A percentile compares a stretch with the other conserved stretches of the same genome.
phyloP scores from a whole-genome alignment of 2,797 vertebrate genomes.

The Rallus crepitans region DNA sequence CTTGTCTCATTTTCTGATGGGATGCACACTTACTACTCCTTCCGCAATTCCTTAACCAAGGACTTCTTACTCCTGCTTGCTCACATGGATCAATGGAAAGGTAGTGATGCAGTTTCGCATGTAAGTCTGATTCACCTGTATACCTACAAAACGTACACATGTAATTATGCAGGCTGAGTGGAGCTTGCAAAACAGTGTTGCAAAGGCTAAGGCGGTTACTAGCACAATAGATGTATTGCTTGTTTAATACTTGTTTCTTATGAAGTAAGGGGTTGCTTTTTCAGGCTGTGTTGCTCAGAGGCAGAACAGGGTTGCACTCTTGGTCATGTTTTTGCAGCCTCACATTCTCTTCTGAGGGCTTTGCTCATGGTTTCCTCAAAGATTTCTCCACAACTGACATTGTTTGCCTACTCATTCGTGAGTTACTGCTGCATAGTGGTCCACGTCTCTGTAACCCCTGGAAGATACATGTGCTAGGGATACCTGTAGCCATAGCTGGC shows the following conservation, averaged over 20 bases:
- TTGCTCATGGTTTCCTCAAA: background rate
- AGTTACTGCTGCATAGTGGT: background rate
- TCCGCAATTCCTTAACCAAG: background rate
- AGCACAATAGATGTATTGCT: background rate
- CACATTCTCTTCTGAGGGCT: background rate
- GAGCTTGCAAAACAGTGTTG: background rate
- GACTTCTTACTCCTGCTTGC: background rate
- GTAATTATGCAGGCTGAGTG: background rate
- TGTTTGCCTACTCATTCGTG: background rate
- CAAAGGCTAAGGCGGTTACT: background rate
- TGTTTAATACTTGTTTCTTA: background rate
- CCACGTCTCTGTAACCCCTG: accelerated
- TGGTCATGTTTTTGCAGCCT: background rate
- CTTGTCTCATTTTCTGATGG: background rate
- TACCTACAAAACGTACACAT: background rate
- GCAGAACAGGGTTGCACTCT: background rate
- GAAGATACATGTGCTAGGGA: background rate
- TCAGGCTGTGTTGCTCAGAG: background rate
- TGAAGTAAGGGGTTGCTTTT: background rate
- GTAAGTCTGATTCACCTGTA: background rate
- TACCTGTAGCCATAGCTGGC: background rate
- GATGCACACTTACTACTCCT: background rate
- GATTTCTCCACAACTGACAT: background rate
- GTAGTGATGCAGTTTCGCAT: background rate
- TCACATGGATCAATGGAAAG: background rate